These are phyloP conservation scores for Temnothorax longispinosus DNA, from an alignment of 1,140 invertebrate species.

Conservation along the genomic window DNA sequence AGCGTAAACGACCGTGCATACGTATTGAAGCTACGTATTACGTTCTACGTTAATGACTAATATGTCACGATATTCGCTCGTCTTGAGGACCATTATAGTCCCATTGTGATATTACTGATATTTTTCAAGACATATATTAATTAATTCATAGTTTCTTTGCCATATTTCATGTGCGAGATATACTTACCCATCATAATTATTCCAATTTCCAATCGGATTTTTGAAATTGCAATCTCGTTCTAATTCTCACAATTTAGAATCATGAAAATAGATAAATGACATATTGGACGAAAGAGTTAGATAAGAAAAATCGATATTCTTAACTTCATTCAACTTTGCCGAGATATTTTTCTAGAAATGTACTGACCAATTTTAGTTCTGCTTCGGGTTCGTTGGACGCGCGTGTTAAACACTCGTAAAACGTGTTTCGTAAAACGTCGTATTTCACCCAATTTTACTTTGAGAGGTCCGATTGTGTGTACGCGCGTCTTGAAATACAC, in stretches of 20 bases:
- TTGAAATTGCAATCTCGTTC: neutral
- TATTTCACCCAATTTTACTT: neutral
- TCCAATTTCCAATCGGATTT: neutral
- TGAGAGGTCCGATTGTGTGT: neutral
- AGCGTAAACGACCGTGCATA: neutral
- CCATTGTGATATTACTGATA: neutral
- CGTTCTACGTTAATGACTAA: neutral
- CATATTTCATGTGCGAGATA: neutral
- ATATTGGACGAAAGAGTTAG: neutral
- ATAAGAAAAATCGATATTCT: neutral
- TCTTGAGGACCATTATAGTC: conserved; percentile 4
- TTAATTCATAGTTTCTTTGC: neutral
- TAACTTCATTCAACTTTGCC: neutral
- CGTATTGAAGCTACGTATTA: neutral
- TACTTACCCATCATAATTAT: neutral
- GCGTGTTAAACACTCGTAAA: neutral
- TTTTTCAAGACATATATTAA: neutral
- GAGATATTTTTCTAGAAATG: neutral
- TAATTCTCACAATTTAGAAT: neutral
- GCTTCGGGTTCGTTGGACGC: neutral
- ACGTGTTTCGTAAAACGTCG: neutral
- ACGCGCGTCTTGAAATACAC: neutral
- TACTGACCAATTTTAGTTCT: neutral
- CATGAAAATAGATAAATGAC: neutral
- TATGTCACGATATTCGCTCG: neutral